Evolutionary conservation across 2,888 invertebrate genomes (phyloP), one percentile per base, ranked within the genome.

Genomic region (Mellilla xanthometata): DNA sequence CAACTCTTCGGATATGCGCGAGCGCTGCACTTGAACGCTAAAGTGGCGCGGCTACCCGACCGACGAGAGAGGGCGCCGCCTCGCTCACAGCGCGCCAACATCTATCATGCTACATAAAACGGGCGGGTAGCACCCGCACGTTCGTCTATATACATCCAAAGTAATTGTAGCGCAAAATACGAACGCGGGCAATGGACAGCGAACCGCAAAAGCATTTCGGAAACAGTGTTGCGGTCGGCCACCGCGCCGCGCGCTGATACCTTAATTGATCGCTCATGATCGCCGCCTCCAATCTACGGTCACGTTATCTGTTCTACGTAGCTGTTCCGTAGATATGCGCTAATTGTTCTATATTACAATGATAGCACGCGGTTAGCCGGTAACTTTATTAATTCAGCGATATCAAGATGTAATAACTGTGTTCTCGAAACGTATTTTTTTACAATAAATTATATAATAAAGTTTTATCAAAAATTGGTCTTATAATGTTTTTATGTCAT

Each of bases 21-120:
- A 59, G 76, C 78, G 76, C 73, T 81, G 83, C 82, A 82, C 82
- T 80, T 85, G 81, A 83, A 72, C 85, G 76, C 81, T 81, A 83
- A 85, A 86, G 86, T 80, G 78, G 69, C 76, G 63, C 65, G 70
- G 31, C 62, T 67, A 82, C 71, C 72, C 83, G 71, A 24, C 72
- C 72, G 48, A 58, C 49, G 34, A 48, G 42, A 62, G 58, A 58
- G 69, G 39, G 29, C 57, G 31, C 54, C 41, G 27, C 52, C 38
- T 49, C 49, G 34, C 41, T 42, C 52, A 39, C 40, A 33, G 38
- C 45, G 35, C 40, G 10, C 50, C 6, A 6, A n/a, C 28, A 39
- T 35, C 48, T 45, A 41, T 49, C 52, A 44, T 52, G 56, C 49
- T 45, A 68, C 61, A 58, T 30, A 67, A 79, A 57, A 68, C 60